Conservation (phyloP, 2,797 vertebrate species). For the Megalops cyprinoides region DNA sequence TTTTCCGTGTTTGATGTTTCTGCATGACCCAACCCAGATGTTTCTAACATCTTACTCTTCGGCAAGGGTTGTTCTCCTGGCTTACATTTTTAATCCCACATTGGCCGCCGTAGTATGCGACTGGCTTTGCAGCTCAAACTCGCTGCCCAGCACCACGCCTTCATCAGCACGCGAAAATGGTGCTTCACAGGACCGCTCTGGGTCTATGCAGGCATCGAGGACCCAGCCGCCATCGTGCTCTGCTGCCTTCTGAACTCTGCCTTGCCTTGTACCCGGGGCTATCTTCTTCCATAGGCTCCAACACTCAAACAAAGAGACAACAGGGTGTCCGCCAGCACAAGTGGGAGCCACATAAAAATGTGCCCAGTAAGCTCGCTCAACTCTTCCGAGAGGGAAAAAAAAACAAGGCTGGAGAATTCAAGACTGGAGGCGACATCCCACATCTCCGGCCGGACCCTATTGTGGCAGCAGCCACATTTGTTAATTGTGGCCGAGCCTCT, state of each 20-base stretch:
- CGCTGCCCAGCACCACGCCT: neutral
- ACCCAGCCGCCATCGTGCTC: neutral
- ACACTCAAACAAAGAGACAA: conserved; percentile 75
- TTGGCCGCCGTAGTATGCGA: neutral
- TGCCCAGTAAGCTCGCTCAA: conserved; percentile 73
- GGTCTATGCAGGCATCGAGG: neutral
- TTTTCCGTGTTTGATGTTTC: conserved; percentile 71
- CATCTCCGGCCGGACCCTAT: conserved; percentile 69
- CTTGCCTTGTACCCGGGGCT: conserved; percentile 66
- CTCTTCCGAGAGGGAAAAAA: conserved; percentile 40
- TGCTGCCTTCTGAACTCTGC: neutral
- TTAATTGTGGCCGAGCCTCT: conserved; percentile 79
- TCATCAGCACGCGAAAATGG: conserved; percentile 51
- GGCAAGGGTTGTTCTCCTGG: conserved; percentile 49
- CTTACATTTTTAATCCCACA: conserved; percentile 33
- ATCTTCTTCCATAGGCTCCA: conserved; percentile 77
- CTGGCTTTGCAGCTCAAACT: neutral
- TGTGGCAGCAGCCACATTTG: conserved; percentile 78
- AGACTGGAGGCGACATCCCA: conserved; percentile 59
- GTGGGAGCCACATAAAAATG: conserved; percentile 74
- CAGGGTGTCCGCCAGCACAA: conserved; percentile 71
- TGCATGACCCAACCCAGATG: conserved; percentile 65
- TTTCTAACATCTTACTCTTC: conserved; percentile 65
- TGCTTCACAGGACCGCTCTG: conserved; percentile 53
- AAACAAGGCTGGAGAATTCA: conserved; percentile 54